These are phyloP conservation scores for Terrapene triunguis DNA, from an alignment of 2,113 vertebrate species.

Conservation along the genomic window DNA sequence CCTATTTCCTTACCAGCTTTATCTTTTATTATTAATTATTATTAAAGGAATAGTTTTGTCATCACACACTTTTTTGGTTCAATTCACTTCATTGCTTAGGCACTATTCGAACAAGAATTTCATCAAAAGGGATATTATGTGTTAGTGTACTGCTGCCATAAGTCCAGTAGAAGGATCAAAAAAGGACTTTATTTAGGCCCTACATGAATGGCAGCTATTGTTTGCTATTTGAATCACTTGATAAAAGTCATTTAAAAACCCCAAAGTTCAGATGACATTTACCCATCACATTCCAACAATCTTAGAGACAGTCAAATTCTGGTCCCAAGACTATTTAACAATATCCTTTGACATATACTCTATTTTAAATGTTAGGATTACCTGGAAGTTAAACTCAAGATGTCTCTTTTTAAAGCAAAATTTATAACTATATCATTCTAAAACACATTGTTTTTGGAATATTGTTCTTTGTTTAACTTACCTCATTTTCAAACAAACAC, in stretches of 20 bases:
- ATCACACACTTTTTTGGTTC: neutral
- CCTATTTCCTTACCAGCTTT: neutral
- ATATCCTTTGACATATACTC: neutral
- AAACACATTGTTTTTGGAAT: neutral
- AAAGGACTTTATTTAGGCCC: neutral
- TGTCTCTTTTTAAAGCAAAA: neutral
- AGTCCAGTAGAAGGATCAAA: neutral
- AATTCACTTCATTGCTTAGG: neutral
- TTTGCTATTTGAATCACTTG: neutral
- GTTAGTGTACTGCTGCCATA: neutral
- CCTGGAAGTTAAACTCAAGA: neutral
- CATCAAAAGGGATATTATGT: neutral
- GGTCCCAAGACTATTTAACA: neutral
- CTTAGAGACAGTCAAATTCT: neutral
- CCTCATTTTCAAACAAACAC: neutral
- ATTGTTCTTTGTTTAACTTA: neutral
- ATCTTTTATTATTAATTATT: neutral
- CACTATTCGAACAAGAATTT: neutral
- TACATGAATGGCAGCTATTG: rapidly evolving
- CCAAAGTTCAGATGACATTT: rapidly evolving
- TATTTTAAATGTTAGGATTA: neutral
- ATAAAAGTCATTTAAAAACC: rapidly evolving
- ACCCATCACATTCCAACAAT: rapidly evolving
- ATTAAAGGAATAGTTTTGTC: neutral
- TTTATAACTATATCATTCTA: neutral